These are phyloP conservation scores for Drosophila nasuta DNA, from an alignment of 1,140 invertebrate genomes.

Conservation along the genomic window DNA sequence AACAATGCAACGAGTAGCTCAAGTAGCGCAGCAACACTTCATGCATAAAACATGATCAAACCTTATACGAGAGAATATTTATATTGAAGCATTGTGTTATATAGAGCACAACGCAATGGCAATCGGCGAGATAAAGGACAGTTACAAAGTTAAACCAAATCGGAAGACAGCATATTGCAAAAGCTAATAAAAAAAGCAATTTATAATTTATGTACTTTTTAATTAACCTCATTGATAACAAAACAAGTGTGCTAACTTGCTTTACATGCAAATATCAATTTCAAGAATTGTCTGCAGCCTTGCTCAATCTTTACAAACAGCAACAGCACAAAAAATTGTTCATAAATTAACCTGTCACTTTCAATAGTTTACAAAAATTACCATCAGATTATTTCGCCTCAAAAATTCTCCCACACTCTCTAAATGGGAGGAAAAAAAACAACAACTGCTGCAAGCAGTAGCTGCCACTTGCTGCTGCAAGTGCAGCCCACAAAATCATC, in stretches of 20 bases:
- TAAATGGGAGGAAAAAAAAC: constrained; percentile 25
- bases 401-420: constrained; percentile 80
- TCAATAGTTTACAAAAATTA: constrained; percentile 71
- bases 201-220: constrained; percentile 18
- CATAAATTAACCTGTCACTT: constrained; percentile 73
- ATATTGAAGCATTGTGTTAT: not conserved
- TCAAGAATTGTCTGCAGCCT: constrained; percentile 20
- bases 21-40: constrained; percentile 25
- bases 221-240: constrained; percentile 3
- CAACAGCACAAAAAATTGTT: constrained; percentile 17
- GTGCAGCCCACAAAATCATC: constrained; percentile 69
- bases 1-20: constrained; percentile 57
- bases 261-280: not conserved
- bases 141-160: constrained; percentile 13
- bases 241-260: not conserved
- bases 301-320: constrained; percentile 18
- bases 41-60: constrained; percentile 67
- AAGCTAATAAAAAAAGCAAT: constrained; percentile 4
- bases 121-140: constrained; percentile 1
- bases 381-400: constrained; percentile 58
- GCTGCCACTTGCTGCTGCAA: constrained; percentile 46
- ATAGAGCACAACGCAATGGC: constrained; percentile 41
- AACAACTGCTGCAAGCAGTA: constrained; percentile 46
- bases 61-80: constrained; percentile 33
- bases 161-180: constrained; percentile 10